phyloP scores from a whole-genome alignment of 2,797 vertebrate genomes.

The Chloroceryle amazona region DNA sequence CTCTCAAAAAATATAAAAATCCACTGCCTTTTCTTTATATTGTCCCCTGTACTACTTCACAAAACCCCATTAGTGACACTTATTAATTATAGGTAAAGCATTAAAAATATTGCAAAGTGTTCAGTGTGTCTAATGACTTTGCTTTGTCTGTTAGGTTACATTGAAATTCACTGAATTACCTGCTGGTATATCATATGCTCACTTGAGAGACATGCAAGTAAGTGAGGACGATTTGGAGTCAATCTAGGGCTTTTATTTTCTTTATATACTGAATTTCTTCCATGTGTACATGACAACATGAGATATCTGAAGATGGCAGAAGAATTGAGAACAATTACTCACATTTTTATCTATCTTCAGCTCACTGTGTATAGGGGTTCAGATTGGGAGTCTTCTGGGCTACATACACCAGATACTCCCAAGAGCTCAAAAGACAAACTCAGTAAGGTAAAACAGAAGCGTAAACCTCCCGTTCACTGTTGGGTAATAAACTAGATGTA shows the following conservation, averaged over 20 bases:
- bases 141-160: constrained; percentile 14
- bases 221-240: background rate
- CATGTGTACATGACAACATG: background rate
- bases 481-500: background rate
- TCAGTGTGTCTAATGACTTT: constrained; percentile 33
- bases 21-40: background rate
- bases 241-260: background rate
- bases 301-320: background rate
- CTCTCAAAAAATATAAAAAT: background rate
- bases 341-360: background rate
- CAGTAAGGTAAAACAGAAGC: background rate
- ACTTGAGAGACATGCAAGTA: background rate
- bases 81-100: constrained; percentile 25
- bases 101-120: constrained; percentile 9
- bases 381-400: background rate
- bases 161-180: background rate
- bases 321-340: background rate
- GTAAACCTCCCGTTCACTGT: background rate
- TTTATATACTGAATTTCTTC: background rate
- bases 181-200: background rate
- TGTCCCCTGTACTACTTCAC: constrained; percentile 27
- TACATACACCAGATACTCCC: fast-evolving
- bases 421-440: background rate
- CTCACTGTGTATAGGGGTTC: background rate
- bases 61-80: background rate